Evolutionary conservation across 1,140 invertebrate genomes (phyloP).

Genomic region (Heliconius himera): DNA sequence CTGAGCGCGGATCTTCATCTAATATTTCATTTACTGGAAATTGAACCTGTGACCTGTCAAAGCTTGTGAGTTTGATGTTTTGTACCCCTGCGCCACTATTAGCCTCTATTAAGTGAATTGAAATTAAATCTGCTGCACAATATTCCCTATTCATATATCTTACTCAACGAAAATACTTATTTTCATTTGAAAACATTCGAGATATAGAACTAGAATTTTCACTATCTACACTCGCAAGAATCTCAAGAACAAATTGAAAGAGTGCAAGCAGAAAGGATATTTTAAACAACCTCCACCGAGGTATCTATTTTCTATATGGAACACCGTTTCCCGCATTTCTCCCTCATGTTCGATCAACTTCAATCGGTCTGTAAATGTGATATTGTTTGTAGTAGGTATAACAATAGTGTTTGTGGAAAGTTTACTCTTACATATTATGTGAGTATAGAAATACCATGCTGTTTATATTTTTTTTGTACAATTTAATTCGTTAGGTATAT

Average conservation of each 20-base stretch:
- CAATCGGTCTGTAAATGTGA: constrained; percentile 11
- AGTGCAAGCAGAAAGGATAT: constrained; percentile 15
- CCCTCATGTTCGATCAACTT: constrained; percentile 15
- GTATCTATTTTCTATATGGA: constrained; percentile 10
- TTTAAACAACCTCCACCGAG: constrained; percentile 13
- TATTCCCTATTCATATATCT: background rate
- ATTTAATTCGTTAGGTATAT: background rate
- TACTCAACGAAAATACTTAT: background rate
- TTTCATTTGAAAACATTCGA: background rate
- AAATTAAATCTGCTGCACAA: too few relatives aligned
- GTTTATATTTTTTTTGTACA: background rate
- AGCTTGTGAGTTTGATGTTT: too few relatives aligned
- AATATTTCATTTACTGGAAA: too few relatives aligned
- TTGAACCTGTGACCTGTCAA: too few relatives aligned
- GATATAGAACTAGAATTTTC: background rate
- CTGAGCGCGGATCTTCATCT: too few relatives aligned
- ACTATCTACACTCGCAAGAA: background rate
- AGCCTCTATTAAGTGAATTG: too few relatives aligned
- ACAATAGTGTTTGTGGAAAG: constrained; percentile 12
- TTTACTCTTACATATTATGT: constrained; percentile 11
- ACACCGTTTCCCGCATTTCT: background rate
- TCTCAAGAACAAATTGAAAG: constrained; percentile 13
- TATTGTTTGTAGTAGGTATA: background rate
- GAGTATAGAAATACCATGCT: background rate
- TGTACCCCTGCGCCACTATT: too few relatives aligned